These are phyloP conservation scores for Charanyca ferruginea DNA, from an alignment of 2,888 invertebrate genomes.

Conservation along the genomic window DNA sequence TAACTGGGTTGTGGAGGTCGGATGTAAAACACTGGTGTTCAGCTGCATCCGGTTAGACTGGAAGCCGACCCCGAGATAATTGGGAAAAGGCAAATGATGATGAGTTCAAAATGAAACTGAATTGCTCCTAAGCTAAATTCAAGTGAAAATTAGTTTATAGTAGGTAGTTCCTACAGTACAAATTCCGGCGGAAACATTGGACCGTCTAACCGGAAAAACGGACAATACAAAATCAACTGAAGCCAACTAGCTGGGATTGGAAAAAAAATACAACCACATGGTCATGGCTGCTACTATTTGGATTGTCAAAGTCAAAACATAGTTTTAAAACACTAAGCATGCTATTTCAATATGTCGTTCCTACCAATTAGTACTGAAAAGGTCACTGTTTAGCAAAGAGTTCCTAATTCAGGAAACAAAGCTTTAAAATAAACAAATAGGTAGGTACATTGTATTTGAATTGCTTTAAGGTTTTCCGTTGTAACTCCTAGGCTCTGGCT, in stretches of 20 bases:
- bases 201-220: conserved; percentile 32
- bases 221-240: conserved; percentile 24
- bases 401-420: neutral
- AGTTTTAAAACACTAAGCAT: neutral
- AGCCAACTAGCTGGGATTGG: conserved; percentile 35
- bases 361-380: too few relatives aligned
- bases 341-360: neutral
- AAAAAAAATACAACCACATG: conserved; percentile 8
- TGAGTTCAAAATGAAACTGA: neutral
- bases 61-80: too few relatives aligned
- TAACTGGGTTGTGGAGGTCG: too few relatives aligned
- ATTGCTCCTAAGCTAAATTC: neutral
- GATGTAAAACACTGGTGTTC: too few relatives aligned
- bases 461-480: neutral
- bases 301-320: conserved; percentile 1
- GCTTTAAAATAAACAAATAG: too few relatives aligned
- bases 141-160: neutral
- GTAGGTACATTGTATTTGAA: neutral
- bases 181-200: conserved; percentile 14
- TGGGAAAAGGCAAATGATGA: too few relatives aligned
- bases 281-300: conserved; percentile 19
- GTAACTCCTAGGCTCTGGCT: neutral
- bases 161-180: neutral
- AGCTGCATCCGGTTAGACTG: too few relatives aligned
- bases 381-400: too few relatives aligned